Percentiles rank a stretch among this genome's conserved stretches.
phyloP scores from a whole-genome alignment of 2,113 vertebrate genomes.

The Strix aluco region DNA sequence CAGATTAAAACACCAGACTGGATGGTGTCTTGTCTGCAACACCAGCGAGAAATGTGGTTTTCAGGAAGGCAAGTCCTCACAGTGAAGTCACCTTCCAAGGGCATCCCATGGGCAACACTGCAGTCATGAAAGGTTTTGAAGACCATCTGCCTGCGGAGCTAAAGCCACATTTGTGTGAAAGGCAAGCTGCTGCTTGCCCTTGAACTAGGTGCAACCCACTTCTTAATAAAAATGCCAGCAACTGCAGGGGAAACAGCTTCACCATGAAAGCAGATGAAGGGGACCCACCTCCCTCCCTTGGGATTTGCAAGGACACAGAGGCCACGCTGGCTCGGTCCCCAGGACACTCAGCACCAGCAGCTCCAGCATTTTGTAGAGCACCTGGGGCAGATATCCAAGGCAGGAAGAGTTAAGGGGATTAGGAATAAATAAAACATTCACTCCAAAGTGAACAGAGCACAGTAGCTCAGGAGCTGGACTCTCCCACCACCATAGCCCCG shows the following conservation, averaged over 20 bases:
- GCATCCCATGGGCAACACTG: neutral
- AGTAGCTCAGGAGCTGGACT: neutral
- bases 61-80: neutral
- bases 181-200: neutral
- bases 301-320: neutral
- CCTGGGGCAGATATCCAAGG: neutral
- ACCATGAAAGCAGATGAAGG: fast-evolving
- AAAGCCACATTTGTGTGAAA: neutral
- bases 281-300: neutral
- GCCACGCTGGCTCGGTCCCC: fast-evolving
- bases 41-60: fast-evolving
- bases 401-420: neutral
- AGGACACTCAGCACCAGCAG: neutral
- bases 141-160: neutral
- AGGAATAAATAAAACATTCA: neutral
- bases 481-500: neutral
- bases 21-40: neutral
- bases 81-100: neutral
- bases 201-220: neutral
- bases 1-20: neutral
- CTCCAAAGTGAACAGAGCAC: neutral
- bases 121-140: neutral
- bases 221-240: neutral
- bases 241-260: neutral
- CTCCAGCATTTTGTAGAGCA: neutral